phyloP scores from a whole-genome alignment of 2,797 vertebrate species.

The Brotogeris chrysoptera region DNA sequence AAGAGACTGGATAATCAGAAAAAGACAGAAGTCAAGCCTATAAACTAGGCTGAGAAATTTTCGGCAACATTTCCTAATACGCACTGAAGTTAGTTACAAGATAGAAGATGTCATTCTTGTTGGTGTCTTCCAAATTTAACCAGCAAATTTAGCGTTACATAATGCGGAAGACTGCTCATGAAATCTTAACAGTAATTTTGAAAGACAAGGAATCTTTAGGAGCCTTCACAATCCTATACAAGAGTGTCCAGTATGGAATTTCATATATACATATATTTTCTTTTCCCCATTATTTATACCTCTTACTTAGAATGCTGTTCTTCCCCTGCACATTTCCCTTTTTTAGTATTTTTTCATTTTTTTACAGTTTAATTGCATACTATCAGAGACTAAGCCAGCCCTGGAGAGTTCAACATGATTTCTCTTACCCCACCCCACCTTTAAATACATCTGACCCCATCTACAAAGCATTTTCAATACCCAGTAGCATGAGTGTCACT shows the following conservation, averaged over 20 bases:
- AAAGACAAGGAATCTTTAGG: background rate
- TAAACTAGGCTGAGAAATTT: background rate
- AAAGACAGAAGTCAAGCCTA: background rate
- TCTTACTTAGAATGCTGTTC: background rate
- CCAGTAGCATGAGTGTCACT: fast-evolving
- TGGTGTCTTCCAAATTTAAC: background rate
- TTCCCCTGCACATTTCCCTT: background rate
- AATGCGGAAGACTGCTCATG: background rate
- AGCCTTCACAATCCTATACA: background rate
- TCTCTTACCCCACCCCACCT: background rate
- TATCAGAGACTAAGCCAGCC: background rate
- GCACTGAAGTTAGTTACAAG: background rate
- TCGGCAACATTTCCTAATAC: background rate
- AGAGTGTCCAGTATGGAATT: background rate
- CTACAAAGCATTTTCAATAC: background rate
- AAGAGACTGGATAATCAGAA: background rate
- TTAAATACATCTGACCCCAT: background rate
- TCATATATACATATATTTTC: background rate
- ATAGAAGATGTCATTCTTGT: background rate
- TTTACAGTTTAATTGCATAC: background rate
- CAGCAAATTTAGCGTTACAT: background rate
- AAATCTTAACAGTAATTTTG: background rate
- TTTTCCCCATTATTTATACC: background rate
- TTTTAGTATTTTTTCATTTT: background rate
- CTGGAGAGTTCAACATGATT: background rate